These are phyloP conservation scores for Limnephilus auricula DNA, from an alignment of 2,888 invertebrate species.

Conservation along the genomic window DNA sequence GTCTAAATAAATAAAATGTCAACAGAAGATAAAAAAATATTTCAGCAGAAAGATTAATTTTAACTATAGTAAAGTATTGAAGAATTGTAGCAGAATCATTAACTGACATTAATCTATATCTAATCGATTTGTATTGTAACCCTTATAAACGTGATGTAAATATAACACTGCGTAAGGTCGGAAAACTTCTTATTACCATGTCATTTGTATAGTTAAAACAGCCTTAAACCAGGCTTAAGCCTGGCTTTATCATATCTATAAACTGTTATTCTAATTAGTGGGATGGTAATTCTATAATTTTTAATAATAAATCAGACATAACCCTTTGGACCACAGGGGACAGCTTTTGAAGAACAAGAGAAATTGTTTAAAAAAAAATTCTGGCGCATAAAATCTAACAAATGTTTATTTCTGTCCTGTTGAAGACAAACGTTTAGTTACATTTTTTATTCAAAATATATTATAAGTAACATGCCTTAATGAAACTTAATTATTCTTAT, in stretches of 20 bases:
- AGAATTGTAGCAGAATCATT: not conserved
- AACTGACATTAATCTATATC: not conserved
- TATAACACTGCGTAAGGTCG: too few species aligned
- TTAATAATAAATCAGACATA: not conserved
- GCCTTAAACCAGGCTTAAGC: too few species aligned
- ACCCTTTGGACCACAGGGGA: not conserved
- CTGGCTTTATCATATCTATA: too few species aligned
- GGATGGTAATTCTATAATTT: not conserved
- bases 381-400: not conserved
- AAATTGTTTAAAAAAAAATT: not conserved
- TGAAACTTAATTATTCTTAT: not conserved
- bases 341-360: not conserved
- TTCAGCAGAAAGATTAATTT: not conserved
- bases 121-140: not conserved
- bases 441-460: not conserved
- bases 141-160: too few species aligned
- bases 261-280: too few species aligned
- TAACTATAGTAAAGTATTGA: not conserved
- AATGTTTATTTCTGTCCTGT: not conserved
- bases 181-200: too few species aligned
- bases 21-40: too few species aligned
- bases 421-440: not conserved
- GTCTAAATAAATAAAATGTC: not conserved
- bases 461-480: not conserved
- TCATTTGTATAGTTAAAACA: too few species aligned